Percentiles rank a stretch among this genome's conserved stretches.
phyloP scores from a whole-genome alignment of 1,140 invertebrate genomes.

The Zaprionus inermis region DNA sequence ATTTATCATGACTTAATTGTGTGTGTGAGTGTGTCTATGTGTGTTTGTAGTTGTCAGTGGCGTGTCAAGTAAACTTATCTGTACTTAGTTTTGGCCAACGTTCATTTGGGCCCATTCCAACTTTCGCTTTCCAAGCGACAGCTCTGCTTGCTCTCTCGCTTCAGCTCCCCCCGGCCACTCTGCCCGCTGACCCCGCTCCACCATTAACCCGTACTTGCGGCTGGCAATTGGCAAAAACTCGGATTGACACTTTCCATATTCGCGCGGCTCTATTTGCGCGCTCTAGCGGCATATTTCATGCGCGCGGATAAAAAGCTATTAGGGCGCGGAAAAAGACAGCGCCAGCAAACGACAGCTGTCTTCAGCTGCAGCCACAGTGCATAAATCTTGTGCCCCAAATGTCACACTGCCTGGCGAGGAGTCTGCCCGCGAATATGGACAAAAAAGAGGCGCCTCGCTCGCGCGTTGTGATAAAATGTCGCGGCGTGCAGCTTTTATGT shows the following conservation, averaged over 20 bases:
- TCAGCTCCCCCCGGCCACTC: no score
- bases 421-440: slow-evolving; percentile 27
- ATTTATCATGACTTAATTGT: slow-evolving; percentile 81
- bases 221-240: slow-evolving; percentile 53
- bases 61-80: slow-evolving; percentile 68
- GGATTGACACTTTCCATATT: slow-evolving; percentile 77
- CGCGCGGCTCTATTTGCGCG: slow-evolving; percentile 64
- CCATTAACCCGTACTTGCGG: slow-evolving; percentile 35
- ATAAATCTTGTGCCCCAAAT: slow-evolving; percentile 81
- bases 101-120: slow-evolving; percentile 44
- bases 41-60: slow-evolving; percentile 67
- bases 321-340: slow-evolving; percentile 56
- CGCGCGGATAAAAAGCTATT: slow-evolving; percentile 78
- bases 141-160: not conserved
- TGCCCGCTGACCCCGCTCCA: not conserved
- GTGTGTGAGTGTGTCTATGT: slow-evolving; percentile 26
- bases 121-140: slow-evolving; percentile 26
- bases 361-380: slow-evolving; percentile 79
- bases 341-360: slow-evolving; percentile 77
- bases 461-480: slow-evolving; percentile 72
- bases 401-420: slow-evolving; percentile 56
- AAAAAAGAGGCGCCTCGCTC: slow-evolving; percentile 35
- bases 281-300: slow-evolving; percentile 78
- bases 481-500: slow-evolving; percentile 66
- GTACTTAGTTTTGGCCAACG: slow-evolving; percentile 63